A percentile compares a stretch with the other conserved stretches of the same genome.
Evolutionary conservation across 2,888 invertebrate species (phyloP).

Genomic region (Siphonodentalium dalli): DNA sequence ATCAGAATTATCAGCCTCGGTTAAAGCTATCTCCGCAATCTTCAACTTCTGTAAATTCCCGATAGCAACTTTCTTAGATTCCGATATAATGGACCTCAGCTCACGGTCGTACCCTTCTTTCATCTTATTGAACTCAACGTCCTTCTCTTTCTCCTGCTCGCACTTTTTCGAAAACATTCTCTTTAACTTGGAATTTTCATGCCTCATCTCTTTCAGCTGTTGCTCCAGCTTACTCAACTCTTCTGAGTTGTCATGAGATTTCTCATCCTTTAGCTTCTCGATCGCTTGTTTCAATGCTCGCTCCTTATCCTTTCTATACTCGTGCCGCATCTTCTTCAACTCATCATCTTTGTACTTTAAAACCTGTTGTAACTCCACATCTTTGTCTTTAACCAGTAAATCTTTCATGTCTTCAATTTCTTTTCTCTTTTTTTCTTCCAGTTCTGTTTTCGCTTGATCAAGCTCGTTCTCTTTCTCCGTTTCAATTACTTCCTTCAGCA

Average conservation of each 20-base stretch:
- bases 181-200: slow-evolving; percentile 33
- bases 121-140: slow-evolving; percentile 40
- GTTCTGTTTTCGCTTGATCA: slow-evolving; percentile 32
- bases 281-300: slow-evolving; percentile 41
- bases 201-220: slow-evolving; percentile 33
- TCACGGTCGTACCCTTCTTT: slow-evolving; percentile 48
- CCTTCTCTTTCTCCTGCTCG: slow-evolving; percentile 39
- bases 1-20: slow-evolving; percentile 41
- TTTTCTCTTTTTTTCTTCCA: slow-evolving; percentile 41
- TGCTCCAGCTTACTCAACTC: slow-evolving; percentile 39
- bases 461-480: slow-evolving; percentile 43
- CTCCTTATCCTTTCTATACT: slow-evolving; percentile 40
- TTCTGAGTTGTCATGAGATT: slow-evolving; percentile 35
- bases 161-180: slow-evolving; percentile 29
- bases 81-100: slow-evolving; percentile 43
- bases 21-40: slow-evolving; percentile 48
- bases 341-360: slow-evolving; percentile 55
- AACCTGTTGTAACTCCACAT: slow-evolving; percentile 51
- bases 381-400: slow-evolving; percentile 45
- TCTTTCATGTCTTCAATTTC: slow-evolving; percentile 47
- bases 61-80: slow-evolving; percentile 49
- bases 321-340: slow-evolving; percentile 36
- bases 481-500: slow-evolving; percentile 44
- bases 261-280: slow-evolving; percentile 41
- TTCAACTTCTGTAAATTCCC: slow-evolving; percentile 51